Percentiles rank a stretch among this genome's conserved stretches.
Conservation (phyloP, 2,888 invertebrate species). For the Germaria angustata region DNA sequence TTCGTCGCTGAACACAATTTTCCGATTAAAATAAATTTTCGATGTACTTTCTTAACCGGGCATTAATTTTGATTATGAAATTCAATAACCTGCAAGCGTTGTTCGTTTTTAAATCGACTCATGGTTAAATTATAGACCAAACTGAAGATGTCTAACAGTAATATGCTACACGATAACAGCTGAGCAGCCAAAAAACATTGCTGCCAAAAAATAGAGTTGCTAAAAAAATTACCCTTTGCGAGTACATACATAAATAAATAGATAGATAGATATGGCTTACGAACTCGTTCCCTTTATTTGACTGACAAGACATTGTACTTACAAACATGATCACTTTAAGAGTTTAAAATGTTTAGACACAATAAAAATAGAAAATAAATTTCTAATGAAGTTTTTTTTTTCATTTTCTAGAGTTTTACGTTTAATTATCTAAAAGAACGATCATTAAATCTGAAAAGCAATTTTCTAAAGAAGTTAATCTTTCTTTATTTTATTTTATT, state of each 20-base stretch:
- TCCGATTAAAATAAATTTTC: too few species aligned
- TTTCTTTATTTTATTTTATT: not conserved
- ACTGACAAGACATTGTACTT: conserved; percentile 16
- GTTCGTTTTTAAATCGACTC: too few species aligned
- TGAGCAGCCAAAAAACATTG: too few species aligned
- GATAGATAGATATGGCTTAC: conserved; percentile 3
- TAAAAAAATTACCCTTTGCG: too few species aligned
- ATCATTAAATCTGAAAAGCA: conserved; percentile 58
- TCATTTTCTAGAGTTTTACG: conserved; percentile 13
- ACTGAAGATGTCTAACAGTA: too few species aligned
- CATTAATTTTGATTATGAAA: too few species aligned
- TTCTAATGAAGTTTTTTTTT: not conserved
- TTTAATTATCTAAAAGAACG: conserved; percentile 47
- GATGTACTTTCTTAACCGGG: too few species aligned
- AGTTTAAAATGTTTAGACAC: conserved; percentile 24
- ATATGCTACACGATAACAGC: too few species aligned
- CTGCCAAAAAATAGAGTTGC: too few species aligned
- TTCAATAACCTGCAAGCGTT: too few species aligned
- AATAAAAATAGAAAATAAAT: conserved; percentile 17
- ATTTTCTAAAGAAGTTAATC: conserved; percentile 46
- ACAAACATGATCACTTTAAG: not conserved
- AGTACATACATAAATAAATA: not conserved
- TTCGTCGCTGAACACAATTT: too few species aligned
- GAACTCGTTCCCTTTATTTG: not conserved
- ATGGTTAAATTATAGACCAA: too few species aligned